Evolutionary conservation across 2,888 invertebrate genomes (phyloP).

Genomic region (Leucoma salicis): DNA sequence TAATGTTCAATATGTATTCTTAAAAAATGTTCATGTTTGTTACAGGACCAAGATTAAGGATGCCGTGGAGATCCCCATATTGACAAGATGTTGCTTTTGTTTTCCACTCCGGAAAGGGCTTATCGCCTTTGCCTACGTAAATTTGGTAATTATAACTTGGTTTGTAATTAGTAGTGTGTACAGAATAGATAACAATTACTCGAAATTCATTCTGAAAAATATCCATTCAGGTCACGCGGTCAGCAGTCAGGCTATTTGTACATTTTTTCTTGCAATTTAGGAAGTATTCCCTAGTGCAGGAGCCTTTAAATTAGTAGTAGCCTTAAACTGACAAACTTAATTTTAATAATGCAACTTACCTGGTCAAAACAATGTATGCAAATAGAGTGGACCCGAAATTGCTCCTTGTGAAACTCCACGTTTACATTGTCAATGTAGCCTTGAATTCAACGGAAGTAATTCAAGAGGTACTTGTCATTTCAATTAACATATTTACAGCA

Average conservation of each 20-base stretch:
- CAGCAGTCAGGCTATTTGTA: no score
- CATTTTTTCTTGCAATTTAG: no score
- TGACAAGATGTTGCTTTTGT: constrained; percentile 75
- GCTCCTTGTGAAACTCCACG: not conserved
- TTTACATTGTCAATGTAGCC: not conserved
- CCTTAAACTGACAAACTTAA: no score
- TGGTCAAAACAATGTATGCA: no score
- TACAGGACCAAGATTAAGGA: constrained; percentile 68
- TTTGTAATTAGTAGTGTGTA: not conserved
- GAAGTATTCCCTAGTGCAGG: no score
- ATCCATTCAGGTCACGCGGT: no score
- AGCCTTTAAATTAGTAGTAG: no score
- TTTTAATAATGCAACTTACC: no score
- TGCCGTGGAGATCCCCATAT: constrained; percentile 66
- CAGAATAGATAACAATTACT: not conserved
- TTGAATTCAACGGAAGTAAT: constrained; percentile 7
- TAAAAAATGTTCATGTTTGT: no score
- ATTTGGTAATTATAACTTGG: constrained; percentile 52
- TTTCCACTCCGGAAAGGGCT: constrained; percentile 69
- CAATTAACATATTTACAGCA: constrained; percentile 4
- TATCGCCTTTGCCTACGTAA: constrained; percentile 67
- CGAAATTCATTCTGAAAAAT: not conserved
- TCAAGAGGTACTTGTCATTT: not conserved
- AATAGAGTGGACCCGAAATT: not conserved
- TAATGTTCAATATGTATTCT: no score